Conservation (phyloP, 2,888 invertebrate genomes). For the Dynastes tityus region DNA sequence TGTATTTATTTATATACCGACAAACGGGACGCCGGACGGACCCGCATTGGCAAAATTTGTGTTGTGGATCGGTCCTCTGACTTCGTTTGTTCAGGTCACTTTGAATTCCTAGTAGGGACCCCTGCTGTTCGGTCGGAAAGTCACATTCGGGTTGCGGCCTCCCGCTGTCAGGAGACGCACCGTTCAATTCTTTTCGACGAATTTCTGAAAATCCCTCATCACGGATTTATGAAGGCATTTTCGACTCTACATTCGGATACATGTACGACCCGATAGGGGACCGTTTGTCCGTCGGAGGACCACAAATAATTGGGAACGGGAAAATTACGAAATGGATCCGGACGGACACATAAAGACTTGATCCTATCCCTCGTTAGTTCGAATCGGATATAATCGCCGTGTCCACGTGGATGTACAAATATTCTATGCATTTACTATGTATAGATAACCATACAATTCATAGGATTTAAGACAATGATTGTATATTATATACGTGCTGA, state of each 20-base stretch:
- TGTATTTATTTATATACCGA: constrained; percentile 29
- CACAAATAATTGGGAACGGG: constrained; percentile 44
- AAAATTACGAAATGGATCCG: constrained; percentile 45
- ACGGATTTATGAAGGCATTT: constrained; percentile 58
- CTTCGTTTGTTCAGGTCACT: constrained; percentile 44
- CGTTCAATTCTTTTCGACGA: constrained; percentile 57
- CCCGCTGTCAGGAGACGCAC: constrained; percentile 57
- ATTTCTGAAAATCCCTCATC: constrained; percentile 60
- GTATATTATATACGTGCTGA: background rate
- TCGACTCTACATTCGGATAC: constrained; percentile 57
- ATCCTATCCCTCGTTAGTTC: constrained; percentile 31
- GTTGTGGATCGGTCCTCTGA: constrained; percentile 33
- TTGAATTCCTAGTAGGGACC: constrained; percentile 44
- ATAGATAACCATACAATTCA: too few species aligned
- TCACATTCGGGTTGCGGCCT: constrained; percentile 56
- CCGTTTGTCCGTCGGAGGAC: constrained; percentile 46
- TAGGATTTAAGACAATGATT: background rate
- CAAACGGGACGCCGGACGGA: constrained; percentile 21
- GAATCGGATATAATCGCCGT: constrained; percentile 39
- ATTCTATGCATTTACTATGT: background rate
- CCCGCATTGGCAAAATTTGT: constrained; percentile 42
- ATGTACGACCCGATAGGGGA: constrained; percentile 55
- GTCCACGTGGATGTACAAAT: constrained; percentile 18
- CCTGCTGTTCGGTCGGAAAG: constrained; percentile 54
- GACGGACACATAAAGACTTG: constrained; percentile 39